Conservation (phyloP, 2,797 vertebrate genomes). For the Coreius guichenoti region DNA sequence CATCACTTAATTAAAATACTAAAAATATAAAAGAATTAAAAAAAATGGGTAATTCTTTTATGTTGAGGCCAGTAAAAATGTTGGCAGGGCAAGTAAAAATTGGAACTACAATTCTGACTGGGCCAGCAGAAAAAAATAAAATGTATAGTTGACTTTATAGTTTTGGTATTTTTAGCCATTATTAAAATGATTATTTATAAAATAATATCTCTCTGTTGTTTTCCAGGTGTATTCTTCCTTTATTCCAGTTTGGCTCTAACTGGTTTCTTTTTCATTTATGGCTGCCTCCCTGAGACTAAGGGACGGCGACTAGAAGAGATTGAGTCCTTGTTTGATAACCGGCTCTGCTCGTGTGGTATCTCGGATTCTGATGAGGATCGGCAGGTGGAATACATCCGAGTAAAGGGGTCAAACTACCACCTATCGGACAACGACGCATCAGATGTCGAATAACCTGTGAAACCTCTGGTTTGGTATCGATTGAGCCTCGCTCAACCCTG, state of each 20-base stretch:
- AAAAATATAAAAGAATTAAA: background rate
- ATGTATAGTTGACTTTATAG: background rate
- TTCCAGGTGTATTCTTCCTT: constrained; percentile 94
- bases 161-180: background rate
- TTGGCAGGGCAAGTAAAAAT: background rate
- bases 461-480: constrained; percentile 56
- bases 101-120: background rate
- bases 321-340: constrained; percentile 92
- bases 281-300: constrained; percentile 98
- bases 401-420: constrained; percentile 99
- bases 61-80: background rate
- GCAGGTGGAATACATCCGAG: constrained; percentile 98
- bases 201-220: constrained; percentile 43
- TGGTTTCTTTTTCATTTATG: constrained; percentile 91
- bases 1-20: background rate
- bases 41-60: background rate
- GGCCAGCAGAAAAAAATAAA: background rate
- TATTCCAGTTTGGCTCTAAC: constrained; percentile 89
- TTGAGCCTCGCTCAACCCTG: constrained; percentile 75
- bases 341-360: constrained; percentile 91
- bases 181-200: background rate
- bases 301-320: constrained; percentile 95
- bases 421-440: constrained; percentile 99
- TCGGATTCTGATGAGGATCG: constrained; percentile 92
- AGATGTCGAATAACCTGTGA: constrained; percentile 87